These are phyloP conservation scores for Apotomis turbidana DNA, from an alignment of 2,888 invertebrate genomes.

Conservation along the genomic window DNA sequence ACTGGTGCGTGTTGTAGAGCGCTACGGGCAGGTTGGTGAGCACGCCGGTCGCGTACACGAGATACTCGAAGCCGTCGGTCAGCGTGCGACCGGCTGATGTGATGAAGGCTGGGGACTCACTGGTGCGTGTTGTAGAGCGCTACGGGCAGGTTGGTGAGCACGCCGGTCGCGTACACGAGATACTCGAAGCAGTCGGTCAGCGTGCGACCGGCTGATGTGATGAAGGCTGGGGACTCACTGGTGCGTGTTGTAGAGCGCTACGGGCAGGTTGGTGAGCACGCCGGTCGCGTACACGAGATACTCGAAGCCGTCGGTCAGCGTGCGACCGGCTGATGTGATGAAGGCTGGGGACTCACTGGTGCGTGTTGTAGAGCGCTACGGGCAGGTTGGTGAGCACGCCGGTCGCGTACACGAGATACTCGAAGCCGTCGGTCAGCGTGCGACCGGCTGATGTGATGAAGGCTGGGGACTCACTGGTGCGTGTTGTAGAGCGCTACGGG, in stretches of 20 bases:
- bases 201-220: constrained; percentile 76
- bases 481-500: too few species aligned
- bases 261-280: constrained; percentile 92
- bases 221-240: constrained; percentile 50
- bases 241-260: constrained; percentile 95
- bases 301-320: constrained; percentile 93
- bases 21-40: constrained; percentile 94
- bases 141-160: constrained; percentile 93
- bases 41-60: constrained; percentile 91
- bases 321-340: constrained; percentile 69
- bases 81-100: too few species aligned
- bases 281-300: constrained; percentile 91
- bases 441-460: too few species aligned
- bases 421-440: constrained; percentile 90
- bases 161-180: constrained; percentile 90
- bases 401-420: constrained; percentile 91
- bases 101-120: not conserved
- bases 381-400: constrained; percentile 93
- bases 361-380: constrained; percentile 94
- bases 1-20: constrained; percentile 92
- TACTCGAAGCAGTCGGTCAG: constrained; percentile 93
- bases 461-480: too few species aligned
- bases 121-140: constrained; percentile 94
- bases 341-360: constrained; percentile 65
- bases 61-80: constrained; percentile 87